phyloP scores from a whole-genome alignment of 2,888 invertebrate species.

The Diadegma fenestrale region DNA sequence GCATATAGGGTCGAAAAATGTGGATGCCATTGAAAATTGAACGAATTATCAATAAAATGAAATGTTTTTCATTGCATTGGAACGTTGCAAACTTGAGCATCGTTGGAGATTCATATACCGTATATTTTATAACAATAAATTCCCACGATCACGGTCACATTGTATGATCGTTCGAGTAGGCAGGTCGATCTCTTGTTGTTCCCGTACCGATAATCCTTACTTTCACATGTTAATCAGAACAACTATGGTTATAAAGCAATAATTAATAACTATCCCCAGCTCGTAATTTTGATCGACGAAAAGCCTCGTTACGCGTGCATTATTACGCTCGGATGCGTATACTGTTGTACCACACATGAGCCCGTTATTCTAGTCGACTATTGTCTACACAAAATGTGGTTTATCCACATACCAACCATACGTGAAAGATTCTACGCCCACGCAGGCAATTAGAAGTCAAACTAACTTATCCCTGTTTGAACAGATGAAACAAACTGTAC shows the following conservation, averaged over 20 bases:
- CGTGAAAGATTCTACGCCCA: not conserved
- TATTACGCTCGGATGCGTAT: conserved; percentile 54
- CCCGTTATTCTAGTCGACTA: conserved; percentile 41
- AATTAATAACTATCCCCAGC: conserved; percentile 72
- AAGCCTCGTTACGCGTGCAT: conserved; percentile 70
- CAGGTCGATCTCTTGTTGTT: conserved; percentile 19
- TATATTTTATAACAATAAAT: too few species aligned
- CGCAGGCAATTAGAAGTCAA: not conserved
- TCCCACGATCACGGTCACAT: conserved; percentile 8
- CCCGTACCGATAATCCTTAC: conserved; percentile 58
- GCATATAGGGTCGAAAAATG: too few species aligned
- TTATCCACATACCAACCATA: not conserved
- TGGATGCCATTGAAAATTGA: too few species aligned
- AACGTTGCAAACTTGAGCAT: too few species aligned
- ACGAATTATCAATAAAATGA: too few species aligned
- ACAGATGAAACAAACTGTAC: not conserved
- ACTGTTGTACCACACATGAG: conserved; percentile 15
- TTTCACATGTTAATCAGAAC: conserved; percentile 68
- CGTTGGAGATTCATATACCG: too few species aligned
- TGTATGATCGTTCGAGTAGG: conserved; percentile 4
- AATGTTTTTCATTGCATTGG: too few species aligned
- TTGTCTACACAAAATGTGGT: conserved; percentile 27
- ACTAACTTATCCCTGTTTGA: not conserved
- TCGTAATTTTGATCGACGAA: conserved; percentile 67
- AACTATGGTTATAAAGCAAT: conserved; percentile 64